These are phyloP conservation scores for Drosophila kuntzei DNA, from an alignment of 2,888 invertebrate species.

Conservation along the genomic window DNA sequence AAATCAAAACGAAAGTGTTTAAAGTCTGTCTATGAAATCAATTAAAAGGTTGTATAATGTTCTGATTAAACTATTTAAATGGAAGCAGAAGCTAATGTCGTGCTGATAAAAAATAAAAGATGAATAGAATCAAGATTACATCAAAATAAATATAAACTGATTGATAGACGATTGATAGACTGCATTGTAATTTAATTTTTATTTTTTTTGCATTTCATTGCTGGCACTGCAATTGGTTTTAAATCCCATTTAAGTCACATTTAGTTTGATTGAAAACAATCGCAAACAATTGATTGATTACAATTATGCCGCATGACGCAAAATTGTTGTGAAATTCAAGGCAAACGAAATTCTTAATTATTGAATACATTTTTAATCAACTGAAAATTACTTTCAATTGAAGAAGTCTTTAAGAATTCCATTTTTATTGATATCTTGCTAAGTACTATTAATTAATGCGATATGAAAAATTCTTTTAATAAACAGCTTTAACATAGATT, in stretches of 20 bases:
- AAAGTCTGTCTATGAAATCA: background rate
- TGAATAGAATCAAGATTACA: background rate
- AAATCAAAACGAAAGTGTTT: background rate
- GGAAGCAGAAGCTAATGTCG: background rate
- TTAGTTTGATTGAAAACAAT: slow-evolving; percentile 2
- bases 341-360: background rate
- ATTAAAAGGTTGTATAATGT: background rate
- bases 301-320: slow-evolving; percentile 13
- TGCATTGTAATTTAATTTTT: background rate
- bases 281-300: slow-evolving; percentile 23
- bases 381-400: slow-evolving; percentile 14
- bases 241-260: slow-evolving; percentile 12
- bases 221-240: background rate
- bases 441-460: slow-evolving; percentile 33
- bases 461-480: slow-evolving; percentile 26
- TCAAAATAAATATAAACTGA: background rate
- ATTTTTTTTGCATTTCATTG: slow-evolving; percentile 3
- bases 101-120: too few species aligned
- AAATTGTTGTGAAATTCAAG: slow-evolving; percentile 35
- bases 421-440: slow-evolving; percentile 2
- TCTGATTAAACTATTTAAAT: background rate
- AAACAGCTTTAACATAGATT: slow-evolving; percentile 15
- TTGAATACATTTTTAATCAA: background rate
- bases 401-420: background rate
- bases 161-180: slow-evolving; percentile 2